Evolutionary conservation across 2,113 vertebrate species (phyloP), one percentile per base, ranked within the genome.

Genomic region (Hiodon alosoides): DNA sequence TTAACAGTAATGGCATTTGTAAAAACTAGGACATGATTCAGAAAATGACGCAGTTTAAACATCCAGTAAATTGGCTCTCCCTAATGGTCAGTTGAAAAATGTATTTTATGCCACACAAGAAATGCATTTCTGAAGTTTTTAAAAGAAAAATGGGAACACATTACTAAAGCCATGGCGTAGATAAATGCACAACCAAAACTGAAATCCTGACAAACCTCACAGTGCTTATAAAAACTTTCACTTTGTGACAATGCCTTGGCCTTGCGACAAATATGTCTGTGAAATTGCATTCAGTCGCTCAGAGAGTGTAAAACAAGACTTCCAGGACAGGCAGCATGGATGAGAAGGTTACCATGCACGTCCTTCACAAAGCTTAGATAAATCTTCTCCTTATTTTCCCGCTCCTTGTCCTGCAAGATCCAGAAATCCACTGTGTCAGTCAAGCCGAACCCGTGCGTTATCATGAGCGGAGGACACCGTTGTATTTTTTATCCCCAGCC

Each of bases 361-460:
- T 89, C 85, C 85, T 88, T 85, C 78, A 76, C 72, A 50, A 62
- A 60, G 60, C 72, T 72, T 75, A 47, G 80, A 82, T 80, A 85
- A 84, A 84, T 76, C 66, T 64, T 59, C 73, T 73, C 67, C 77
- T 69, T 54, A 3, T 69, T 75, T 80, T 76, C 2, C 11, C 14
- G 10, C 77, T 66, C 8, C 69, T 11, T 78, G 57, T 73, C 74
- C 57, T 64, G 75, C 77, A 78, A 83, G 84, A 87, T 84, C 85
- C 85, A 87, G 73, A 89, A 89, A 90, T 89, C 87, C 85, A 81
- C 5, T 67, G 84, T 84, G 85, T 86, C 88, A 86, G 79, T 89
- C 88, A 86, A 86, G 83, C 89, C 87, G 80, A 88, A 89, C 86
- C 86, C 79, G 83, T 71, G 76, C 85, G 83, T 90, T 88, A 90